Evolutionary conservation across 2,888 invertebrate genomes (phyloP).

Genomic region (Emmelina monodactyla): DNA sequence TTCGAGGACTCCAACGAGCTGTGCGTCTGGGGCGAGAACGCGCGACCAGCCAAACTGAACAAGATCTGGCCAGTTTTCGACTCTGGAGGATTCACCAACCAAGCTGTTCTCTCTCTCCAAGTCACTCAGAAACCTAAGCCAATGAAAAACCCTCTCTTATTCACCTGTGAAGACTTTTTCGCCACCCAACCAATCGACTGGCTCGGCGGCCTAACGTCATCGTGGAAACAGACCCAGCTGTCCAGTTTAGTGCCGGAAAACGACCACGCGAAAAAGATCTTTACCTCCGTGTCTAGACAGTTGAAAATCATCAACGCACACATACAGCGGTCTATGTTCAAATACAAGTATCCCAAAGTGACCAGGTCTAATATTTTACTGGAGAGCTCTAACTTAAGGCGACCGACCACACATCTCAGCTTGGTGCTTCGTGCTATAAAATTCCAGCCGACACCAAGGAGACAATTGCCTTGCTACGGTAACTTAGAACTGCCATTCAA

Average conservation of each 20-base stretch:
- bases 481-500: constrained; percentile 54
- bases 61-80: constrained; percentile 62
- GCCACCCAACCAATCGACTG: constrained; percentile 28
- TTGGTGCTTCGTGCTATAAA: constrained; percentile 42
- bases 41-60: constrained; percentile 41
- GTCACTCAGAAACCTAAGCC: constrained; percentile 28
- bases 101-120: constrained; percentile 32
- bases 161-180: constrained; percentile 21
- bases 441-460: constrained; percentile 45
- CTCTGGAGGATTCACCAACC: constrained; percentile 50
- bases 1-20: constrained; percentile 31
- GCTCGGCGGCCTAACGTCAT: constrained; percentile 37
- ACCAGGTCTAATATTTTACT: constrained; percentile 49
- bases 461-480: constrained; percentile 54
- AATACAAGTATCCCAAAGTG: constrained; percentile 53
- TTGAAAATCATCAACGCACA: constrained; percentile 49
- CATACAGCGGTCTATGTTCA: constrained; percentile 43
- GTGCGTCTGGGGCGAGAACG: constrained; percentile 34
- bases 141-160: constrained; percentile 36
- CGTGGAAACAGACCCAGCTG: constrained; percentile 44
- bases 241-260: constrained; percentile 31
- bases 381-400: constrained; percentile 32
- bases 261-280: constrained; percentile 42
- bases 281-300: constrained; percentile 51
- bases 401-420: constrained; percentile 39